Evolutionary conservation across 2,888 invertebrate species (phyloP).

Genomic region (Drosophila robusta): DNA sequence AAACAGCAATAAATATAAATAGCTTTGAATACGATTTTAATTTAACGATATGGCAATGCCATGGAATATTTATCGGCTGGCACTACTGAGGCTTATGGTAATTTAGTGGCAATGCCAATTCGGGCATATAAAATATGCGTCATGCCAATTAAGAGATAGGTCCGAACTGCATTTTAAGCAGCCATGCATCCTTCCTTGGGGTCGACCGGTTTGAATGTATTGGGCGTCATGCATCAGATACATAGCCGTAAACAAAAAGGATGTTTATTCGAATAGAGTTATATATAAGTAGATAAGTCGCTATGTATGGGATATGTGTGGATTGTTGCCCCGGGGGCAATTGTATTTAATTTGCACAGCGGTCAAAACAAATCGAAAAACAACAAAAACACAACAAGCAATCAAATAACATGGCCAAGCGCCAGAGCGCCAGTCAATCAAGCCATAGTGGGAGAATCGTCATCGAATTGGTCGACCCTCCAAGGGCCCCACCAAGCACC

Average conservation of each 20-base stretch:
- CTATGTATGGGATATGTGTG: conserved; percentile 6
- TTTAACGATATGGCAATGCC: conserved; percentile 10
- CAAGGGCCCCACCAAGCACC: background rate
- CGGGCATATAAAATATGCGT: conserved; percentile 59
- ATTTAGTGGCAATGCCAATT: conserved; percentile 39
- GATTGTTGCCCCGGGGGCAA: conserved; percentile 32
- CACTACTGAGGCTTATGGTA: conserved; percentile 31
- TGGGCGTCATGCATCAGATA: conserved; percentile 42
- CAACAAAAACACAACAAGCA: conserved; percentile 65
- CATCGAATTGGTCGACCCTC: background rate
- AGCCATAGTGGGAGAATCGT: conserved; percentile 4
- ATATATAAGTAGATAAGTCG: background rate
- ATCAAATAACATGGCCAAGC: conserved; percentile 56
- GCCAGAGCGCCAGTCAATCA: conserved; percentile 45
- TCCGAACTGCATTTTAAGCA: conserved; percentile 35
- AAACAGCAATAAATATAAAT: conserved; percentile 2
- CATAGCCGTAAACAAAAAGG: conserved; percentile 34
- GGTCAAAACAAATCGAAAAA: conserved; percentile 64
- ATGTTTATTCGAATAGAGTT: background rate
- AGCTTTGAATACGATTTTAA: conserved; percentile 12
- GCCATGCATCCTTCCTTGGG: conserved; percentile 13
- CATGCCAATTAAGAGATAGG: conserved; percentile 44
- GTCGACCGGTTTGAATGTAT: conserved; percentile 60
- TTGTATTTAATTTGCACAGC: conserved; percentile 71
- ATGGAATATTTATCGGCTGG: conserved; percentile 6